Evolutionary conservation across 1,140 invertebrate species (phyloP), one percentile per base, ranked within the genome.

Genomic region (Aethina tumida): DNA sequence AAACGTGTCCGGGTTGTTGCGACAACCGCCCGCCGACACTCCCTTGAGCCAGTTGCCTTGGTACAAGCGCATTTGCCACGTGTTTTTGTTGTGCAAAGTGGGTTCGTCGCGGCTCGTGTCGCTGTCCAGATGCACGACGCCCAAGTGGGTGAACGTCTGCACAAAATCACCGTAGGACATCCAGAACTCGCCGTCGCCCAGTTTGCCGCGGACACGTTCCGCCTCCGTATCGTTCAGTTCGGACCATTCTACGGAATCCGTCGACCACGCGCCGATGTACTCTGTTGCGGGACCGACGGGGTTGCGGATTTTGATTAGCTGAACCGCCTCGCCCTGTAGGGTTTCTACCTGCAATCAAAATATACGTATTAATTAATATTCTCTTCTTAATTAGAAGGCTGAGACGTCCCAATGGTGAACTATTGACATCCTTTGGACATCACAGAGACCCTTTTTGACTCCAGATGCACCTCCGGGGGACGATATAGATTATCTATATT

Each of bases 1-100:
- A 62, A 94, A 93, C 12, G 88, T 91, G 59, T 93, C 85, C 58
- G 82, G 75, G 63, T 89, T 85, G 64, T 94, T 93, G 50, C 88
- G 68, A 62, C 90, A 94, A 13, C 90, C 90, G 15, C 90, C 90
- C 2, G 89, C 88, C 0, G 86, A 83, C 1, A 93, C 87, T 1
- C 89, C 89, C 48, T 75, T 72, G 52, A 83, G 80, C 89, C 89
- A 94, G n/a, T 75, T 74, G 2, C 85, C 84, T 56, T 89, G 82
- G 52, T 83, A 86, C 49, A 87, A 69, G 47, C 80, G 75, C 71
- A 89, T 83, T 50, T 87, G 82, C 88, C 88, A 93, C 0, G 78
- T 79, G 26, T 71, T 72, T 49, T 86, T 85, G 39, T 78, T 77
- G 33, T 81, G 72, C 5, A 93, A 64, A 6, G 82, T 82, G 0